Evolutionary conservation across 2,797 vertebrate species (phyloP).

Genomic region (Poecilia velifera): DNA sequence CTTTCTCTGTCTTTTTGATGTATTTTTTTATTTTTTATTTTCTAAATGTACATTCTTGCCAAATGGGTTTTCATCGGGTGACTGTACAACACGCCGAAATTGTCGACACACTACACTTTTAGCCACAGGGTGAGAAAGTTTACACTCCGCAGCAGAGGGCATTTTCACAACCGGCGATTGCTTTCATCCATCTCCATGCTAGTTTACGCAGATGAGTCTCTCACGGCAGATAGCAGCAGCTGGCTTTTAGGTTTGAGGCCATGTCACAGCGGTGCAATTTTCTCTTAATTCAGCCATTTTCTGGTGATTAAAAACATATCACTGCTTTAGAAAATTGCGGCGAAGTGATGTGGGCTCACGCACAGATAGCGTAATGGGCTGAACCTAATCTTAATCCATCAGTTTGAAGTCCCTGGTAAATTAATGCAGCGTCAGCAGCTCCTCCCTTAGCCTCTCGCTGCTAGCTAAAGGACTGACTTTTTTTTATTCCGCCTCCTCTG

Average conservation of each 20-base stretch:
- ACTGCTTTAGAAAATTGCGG: neutral
- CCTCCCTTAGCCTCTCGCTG: conserved; percentile 33
- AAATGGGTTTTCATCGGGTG: conserved; percentile 46
- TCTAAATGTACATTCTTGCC: conserved; percentile 56
- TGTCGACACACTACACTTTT: conserved; percentile 27
- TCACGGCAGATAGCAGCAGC: conserved; percentile 21
- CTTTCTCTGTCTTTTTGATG: conserved; percentile 40
- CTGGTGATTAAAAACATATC: conserved; percentile 18
- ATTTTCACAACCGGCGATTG: conserved; percentile 34
- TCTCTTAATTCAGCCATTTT: conserved; percentile 17
- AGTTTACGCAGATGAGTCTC: conserved; percentile 35
- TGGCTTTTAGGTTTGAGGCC: conserved; percentile 31
- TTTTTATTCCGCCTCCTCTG: conserved; percentile 34
- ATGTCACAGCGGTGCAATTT: conserved; percentile 20
- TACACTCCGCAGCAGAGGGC: conserved; percentile 21
- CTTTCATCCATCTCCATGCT: conserved; percentile 48
- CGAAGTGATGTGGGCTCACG: conserved; percentile 2
- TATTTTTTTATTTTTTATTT: conserved; percentile 38
- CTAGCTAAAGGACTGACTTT: conserved; percentile 49
- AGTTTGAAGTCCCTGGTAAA: conserved; percentile 46
- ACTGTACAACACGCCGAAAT: conserved; percentile 46
- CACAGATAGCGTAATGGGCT: conserved; percentile 17
- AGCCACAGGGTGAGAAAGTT: conserved; percentile 21
- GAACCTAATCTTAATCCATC: conserved; percentile 52
- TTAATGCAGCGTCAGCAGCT: conserved; percentile 59